Percentiles rank a stretch among this genome's conserved stretches.
Evolutionary conservation across 1,140 invertebrate genomes (phyloP).

Genomic region (Drosophila elegans): DNA sequence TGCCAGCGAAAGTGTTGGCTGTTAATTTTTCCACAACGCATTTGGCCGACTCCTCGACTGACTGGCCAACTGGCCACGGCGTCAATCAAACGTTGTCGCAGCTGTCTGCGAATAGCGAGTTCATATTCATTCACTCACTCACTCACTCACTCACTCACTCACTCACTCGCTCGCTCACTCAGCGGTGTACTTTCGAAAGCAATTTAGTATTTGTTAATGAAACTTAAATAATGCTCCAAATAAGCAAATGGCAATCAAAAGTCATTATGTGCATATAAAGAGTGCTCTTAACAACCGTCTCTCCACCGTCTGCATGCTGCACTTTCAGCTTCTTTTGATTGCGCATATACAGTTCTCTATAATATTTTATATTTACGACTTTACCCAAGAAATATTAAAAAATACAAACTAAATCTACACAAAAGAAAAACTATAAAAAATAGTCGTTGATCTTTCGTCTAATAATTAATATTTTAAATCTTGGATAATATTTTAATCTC

Average conservation of each 20-base stretch:
- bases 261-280: constrained; percentile 74
- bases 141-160: neutral
- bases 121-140: constrained; percentile 36
- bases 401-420: too few relatives aligned
- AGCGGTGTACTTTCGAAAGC: constrained; percentile 68
- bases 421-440: too few relatives aligned
- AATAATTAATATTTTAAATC: too few relatives aligned
- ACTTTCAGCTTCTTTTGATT: constrained; percentile 12
- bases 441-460: too few relatives aligned
- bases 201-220: constrained; percentile 81
- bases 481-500: too few relatives aligned
- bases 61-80: constrained; percentile 42
- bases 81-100: constrained; percentile 71
- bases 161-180: neutral
- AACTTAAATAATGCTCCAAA: constrained; percentile 79
- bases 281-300: constrained; percentile 56
- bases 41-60: constrained; percentile 53
- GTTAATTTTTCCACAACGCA: constrained; percentile 73
- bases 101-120: constrained; percentile 37
- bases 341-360: constrained; percentile 27
- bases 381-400: neutral
- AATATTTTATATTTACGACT: constrained; percentile 11
- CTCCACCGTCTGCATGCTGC: constrained; percentile 19
- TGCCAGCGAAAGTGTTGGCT: constrained; percentile 73
- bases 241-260: constrained; percentile 77